Evolutionary conservation across 2,113 vertebrate species (phyloP).

Genomic region (Etheostoma spectabile): DNA sequence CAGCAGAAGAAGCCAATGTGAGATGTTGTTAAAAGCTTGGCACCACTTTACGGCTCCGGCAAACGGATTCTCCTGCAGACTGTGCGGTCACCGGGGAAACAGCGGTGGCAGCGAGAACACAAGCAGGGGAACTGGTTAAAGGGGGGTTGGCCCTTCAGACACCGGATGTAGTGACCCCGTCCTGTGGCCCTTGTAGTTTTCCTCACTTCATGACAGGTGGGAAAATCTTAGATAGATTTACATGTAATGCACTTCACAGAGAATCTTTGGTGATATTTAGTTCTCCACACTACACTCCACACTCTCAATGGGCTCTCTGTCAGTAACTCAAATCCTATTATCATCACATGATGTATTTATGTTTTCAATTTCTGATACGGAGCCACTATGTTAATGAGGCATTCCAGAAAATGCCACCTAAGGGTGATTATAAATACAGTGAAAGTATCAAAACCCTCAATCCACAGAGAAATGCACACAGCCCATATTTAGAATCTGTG

Average conservation of each 20-base stretch:
- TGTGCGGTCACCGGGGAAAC: constrained; percentile 65
- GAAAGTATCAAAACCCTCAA: no score
- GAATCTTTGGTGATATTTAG: constrained; percentile 9
- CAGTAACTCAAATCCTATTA: background rate
- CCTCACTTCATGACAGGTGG: constrained; percentile 18
- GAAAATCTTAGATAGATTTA: constrained; percentile 10
- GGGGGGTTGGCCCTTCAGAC: constrained; percentile 15
- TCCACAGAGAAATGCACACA: no score
- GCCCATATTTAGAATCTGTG: no score
- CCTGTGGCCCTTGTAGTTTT: background rate
- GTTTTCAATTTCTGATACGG: background rate
- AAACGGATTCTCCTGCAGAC: constrained; percentile 67
- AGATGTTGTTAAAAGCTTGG: constrained; percentile 72
- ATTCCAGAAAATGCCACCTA: background rate
- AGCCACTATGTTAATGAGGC: background rate
- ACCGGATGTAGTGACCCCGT: constrained; percentile 2
- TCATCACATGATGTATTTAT: background rate
- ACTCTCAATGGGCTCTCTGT: background rate
- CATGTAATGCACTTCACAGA: constrained; percentile 8
- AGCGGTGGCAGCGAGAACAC: background rate
- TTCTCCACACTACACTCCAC: constrained; percentile 7
- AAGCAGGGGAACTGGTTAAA: background rate
- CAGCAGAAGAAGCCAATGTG: constrained; percentile 45
- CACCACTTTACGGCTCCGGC: constrained; percentile 58
- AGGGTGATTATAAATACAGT: background rate